Percentiles rank a stretch among this genome's conserved stretches.
These are phyloP conservation scores for Formica selysi DNA, from an alignment of 1,140 invertebrate genomes.

Conservation along the genomic window DNA sequence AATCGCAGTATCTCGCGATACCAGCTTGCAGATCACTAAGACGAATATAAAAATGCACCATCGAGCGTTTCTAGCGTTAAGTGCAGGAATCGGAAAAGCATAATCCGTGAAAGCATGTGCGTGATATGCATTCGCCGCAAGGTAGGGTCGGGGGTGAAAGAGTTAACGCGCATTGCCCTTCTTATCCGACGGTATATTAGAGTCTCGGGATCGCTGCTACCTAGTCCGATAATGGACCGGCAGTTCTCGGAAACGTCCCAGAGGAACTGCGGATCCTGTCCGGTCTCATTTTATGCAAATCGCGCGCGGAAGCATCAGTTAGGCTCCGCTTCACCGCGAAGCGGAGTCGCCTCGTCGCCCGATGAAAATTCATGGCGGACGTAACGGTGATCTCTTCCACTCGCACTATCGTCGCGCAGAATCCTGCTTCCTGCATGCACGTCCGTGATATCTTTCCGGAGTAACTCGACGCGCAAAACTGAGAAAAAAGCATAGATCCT, in stretches of 20 bases:
- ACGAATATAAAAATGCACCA: constrained; percentile 31
- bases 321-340: constrained; percentile 56
- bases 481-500: background rate
- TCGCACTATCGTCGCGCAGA: background rate
- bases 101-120: constrained; percentile 47
- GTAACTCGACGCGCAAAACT: background rate
- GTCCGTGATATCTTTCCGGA: background rate
- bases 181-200: constrained; percentile 49
- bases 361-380: constrained; percentile 72
- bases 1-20: background rate
- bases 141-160: background rate
- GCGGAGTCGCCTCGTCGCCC: constrained; percentile 60
- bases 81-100: constrained; percentile 46
- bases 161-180: constrained; percentile 19
- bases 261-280: constrained; percentile 26
- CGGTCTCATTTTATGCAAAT: constrained; percentile 77
- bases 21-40: background rate
- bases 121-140: constrained; percentile 32
- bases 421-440: background rate
- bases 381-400: constrained; percentile 27
- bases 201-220: constrained; percentile 55
- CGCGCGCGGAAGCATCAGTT: constrained; percentile 67
- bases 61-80: constrained; percentile 26
- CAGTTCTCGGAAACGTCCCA: constrained; percentile 16
- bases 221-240: constrained; percentile 67